These are phyloP conservation scores for Cheilinus undulatus DNA, from an alignment of 2,113 vertebrate genomes.

Conservation along the genomic window DNA sequence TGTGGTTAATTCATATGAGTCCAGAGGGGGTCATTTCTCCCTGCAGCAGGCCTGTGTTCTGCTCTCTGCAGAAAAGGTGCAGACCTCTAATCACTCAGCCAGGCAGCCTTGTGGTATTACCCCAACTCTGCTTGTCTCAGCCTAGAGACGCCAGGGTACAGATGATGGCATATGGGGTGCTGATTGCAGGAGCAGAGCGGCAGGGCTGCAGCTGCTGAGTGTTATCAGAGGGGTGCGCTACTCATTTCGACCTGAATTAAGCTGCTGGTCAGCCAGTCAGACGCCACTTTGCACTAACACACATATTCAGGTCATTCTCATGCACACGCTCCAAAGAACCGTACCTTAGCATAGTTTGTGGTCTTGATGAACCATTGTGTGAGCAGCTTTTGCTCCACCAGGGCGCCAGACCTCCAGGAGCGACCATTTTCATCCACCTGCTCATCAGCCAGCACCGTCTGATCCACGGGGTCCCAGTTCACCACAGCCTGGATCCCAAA, in stretches of 20 bases:
- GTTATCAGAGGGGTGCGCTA: conserved; percentile 41
- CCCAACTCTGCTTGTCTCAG: conserved; percentile 13
- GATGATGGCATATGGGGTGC: conserved; percentile 60
- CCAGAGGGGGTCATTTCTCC: conserved; percentile 23
- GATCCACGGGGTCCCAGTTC: conserved; percentile 98
- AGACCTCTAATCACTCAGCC: conserved; percentile 62
- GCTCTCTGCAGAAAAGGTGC: conserved; percentile 24
- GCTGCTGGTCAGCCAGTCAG: conserved; percentile 26
- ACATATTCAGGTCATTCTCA: not conserved
- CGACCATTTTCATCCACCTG: conserved; percentile 94
- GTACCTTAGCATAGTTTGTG: conserved; percentile 94
- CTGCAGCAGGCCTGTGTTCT: conserved; percentile 7
- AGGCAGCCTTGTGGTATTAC: conserved; percentile 33
- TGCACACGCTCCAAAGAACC: conserved; percentile 2
- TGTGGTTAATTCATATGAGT: conserved; percentile 20
- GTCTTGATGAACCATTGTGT: conserved; percentile 98
- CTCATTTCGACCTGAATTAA: conserved; percentile 28
- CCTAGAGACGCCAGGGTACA: conserved; percentile 21
- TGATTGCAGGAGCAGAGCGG: conserved; percentile 67
- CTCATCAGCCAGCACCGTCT: conserved; percentile 96
- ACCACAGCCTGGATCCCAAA: conserved; percentile 88
- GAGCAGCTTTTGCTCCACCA: conserved; percentile 95
- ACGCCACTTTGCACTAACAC: conserved; percentile 1
- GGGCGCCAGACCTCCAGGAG: conserved; percentile 96
- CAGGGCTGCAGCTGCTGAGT: conserved; percentile 65